Base-by-base conservation (phyloP, 2,797 vertebrate species). In the Lycodopsis pacificus region DNA sequence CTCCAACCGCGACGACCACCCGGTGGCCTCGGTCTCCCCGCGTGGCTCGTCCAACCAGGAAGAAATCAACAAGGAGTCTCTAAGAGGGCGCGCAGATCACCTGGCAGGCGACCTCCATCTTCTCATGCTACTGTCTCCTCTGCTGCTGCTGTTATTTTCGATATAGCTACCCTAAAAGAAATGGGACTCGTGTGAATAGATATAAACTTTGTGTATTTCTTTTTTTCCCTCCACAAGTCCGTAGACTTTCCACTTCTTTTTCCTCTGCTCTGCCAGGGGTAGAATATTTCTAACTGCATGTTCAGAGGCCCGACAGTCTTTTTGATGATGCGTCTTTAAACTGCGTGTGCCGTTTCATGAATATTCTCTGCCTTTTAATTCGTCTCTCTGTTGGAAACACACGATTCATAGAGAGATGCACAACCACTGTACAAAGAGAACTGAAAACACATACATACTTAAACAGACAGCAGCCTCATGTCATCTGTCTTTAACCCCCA, bases 61-160 rank as follows among this genome's bases (percentile, higher is more conserved):
- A 0, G 95, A 97, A 81, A 95, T 96, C 91, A 99, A 97, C 93
- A 96, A 97, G 90, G 96, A 97, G 88, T 97, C 97, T 0, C 93
- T 98, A 77, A 89, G 88, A 84, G 96, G 92, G 5, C 53, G 63
- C 0, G 92, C 93, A 10, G 15, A 30, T 32, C 80, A 46, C 15
- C 36, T 64, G 71, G 40, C 84, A 12, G 61, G 40, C 73, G 10
- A 59, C 69, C 54, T 69, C 71, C 77, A 46, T 25, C 25, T 54
- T 51, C 79, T 88, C 25, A 4, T 81, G 73, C 81, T 90, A 6
- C 83, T 90, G 51, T 61, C 81, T 63, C 76, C 84, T 65, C 81
- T 89, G 71, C 79, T 91, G 78, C 73, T 91, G 61, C 14, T 85
- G 73, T 22, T 86, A 66, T 54, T 88, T 71, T 92, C 88, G 89